These are phyloP conservation scores for Seriola rivoliana DNA, from an alignment of 2,113 vertebrate species.

Conservation along the genomic window DNA sequence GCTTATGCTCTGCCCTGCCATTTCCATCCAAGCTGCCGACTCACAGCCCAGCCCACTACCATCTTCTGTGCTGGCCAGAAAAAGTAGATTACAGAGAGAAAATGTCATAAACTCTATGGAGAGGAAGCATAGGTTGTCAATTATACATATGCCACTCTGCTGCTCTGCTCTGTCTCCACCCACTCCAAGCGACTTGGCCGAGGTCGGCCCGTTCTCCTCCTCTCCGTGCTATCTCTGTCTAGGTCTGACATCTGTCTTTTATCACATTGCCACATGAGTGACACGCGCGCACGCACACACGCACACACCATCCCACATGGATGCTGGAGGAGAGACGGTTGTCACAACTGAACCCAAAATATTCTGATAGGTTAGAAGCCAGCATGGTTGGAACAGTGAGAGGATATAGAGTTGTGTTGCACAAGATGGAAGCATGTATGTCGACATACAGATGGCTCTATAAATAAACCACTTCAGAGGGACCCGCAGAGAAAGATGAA, in stretches of 20 bases:
- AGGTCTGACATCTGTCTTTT: conserved; percentile 73
- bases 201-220: conserved; percentile 25
- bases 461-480: conserved; percentile 68
- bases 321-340: conserved; percentile 38
- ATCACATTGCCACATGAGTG: conserved; percentile 39
- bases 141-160: conserved; percentile 76
- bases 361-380: conserved; percentile 64
- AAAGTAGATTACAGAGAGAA: conserved; percentile 73
- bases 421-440: conserved; percentile 28
- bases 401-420: conserved; percentile 23
- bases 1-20: conserved; percentile 63
- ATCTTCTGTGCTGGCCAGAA: conserved; percentile 50
- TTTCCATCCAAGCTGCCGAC: conserved; percentile 53
- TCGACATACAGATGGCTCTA: conserved; percentile 69
- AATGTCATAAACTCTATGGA: conserved; percentile 73
- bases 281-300: neutral
- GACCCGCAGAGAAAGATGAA: conserved; percentile 36
- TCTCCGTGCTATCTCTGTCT: conserved; percentile 51
- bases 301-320: conserved; percentile 25
- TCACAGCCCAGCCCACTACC: conserved; percentile 52
- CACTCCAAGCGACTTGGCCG: conserved; percentile 58
- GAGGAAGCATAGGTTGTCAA: conserved; percentile 75
- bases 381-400: conserved; percentile 23
- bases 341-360: conserved; percentile 61
- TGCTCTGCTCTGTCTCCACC: conserved; percentile 65